These are phyloP conservation scores for Calyptomena viridis DNA, from an alignment of 2,113 vertebrate species.

Conservation along the genomic window DNA sequence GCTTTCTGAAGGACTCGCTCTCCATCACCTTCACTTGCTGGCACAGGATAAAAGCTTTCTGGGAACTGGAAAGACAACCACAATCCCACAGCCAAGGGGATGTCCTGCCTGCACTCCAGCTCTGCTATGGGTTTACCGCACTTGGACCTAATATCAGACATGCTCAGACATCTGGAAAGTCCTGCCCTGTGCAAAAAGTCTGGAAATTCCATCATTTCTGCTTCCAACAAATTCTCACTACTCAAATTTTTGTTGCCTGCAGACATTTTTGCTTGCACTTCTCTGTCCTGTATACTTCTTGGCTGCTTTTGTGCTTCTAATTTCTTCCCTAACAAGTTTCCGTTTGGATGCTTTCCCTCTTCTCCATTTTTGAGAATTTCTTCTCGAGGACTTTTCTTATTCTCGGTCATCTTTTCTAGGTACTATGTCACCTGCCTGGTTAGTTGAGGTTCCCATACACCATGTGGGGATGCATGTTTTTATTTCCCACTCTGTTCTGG, in stretches of 20 bases:
- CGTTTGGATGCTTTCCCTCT: background rate
- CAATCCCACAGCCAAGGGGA: background rate
- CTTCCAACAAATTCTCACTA: background rate
- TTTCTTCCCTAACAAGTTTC: background rate
- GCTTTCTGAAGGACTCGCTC: background rate
- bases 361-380: background rate
- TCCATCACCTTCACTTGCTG: rapidly evolving
- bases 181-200: background rate
- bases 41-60: background rate
- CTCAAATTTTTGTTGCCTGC: background rate
- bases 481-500: background rate
- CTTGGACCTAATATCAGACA: background rate
- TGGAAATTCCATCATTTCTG: background rate
- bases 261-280: background rate
- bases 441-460: background rate
- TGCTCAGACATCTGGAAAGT: background rate
- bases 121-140: background rate
- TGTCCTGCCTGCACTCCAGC: background rate
- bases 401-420: background rate
- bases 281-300: background rate
- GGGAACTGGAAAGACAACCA: background rate
- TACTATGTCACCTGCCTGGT: background rate
- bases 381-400: background rate
- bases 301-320: background rate
- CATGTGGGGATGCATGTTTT: background rate